Base-by-base conservation (phyloP, 37 sponge, comb jelly and placozoan genomes). In the Eunapius fragilis region DNA sequence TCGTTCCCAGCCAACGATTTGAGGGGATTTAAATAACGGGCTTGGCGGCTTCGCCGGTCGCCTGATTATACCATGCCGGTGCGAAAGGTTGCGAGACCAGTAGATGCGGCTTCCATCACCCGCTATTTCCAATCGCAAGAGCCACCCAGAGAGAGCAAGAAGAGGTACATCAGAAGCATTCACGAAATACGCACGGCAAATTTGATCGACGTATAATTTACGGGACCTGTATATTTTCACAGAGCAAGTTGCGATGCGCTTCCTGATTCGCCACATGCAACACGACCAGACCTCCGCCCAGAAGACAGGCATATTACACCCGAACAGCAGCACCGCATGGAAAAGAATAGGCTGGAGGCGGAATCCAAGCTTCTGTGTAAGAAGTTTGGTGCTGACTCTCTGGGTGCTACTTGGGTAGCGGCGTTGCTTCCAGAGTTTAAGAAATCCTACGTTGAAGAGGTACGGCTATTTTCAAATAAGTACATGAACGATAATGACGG, bases 381-480 rank as follows among this genome's bases (percentile, higher is more conserved):
- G 68, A 81, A 73, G 45, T 48, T 94, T 24, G 86, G 87, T 25
- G 82, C 88, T 22, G 78, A 80, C 31, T 25, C 75, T 10, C 23
- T 95, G 14, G 97, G 89, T 11, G 25, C 91, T 19, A 83, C 82
- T 37, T 97, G 97, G 97, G 78, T 88, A 79, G 82, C 85, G 58
- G 85, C 86, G 45, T 86, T 97, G 77, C 45, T n/a, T 23, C 23
- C 75, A 0, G 93, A 93, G 70, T 91, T 97, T 38, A 88, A 86
- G 49, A 87, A 95, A 35, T 87, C 91, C 9, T 97, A 93, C 36
- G 88, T 94, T 47, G 74, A 73, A 19, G 81, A 92, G 90, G 94
- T 93, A 72, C 24, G 58, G 71, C 25, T 25, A 75, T 33, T 22
- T 23, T 17, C 31, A 67, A 11, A 35, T 48, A 58, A n/a, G n/a